Evolutionary conservation across 1,140 invertebrate genomes (phyloP), one percentile per base, ranked within the genome.

Genomic region (Drosophila willistoni): DNA sequence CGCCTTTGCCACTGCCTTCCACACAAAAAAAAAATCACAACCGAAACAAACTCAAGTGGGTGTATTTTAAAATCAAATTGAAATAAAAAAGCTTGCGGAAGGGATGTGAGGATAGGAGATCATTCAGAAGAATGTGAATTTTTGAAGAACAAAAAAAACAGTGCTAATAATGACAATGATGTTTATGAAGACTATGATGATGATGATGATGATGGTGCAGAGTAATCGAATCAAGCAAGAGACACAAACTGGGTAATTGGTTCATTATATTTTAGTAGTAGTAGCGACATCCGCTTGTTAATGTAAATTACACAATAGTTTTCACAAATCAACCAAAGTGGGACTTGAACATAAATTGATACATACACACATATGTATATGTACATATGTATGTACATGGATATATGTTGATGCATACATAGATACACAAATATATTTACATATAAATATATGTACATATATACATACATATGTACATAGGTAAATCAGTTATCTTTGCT

Each of bases 241-340:
- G 83, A 86, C 79, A 87, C 79, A 86, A 87, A 86, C 83, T 86
- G 83, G 83, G 84, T 87, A 86, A 86, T 86, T 86, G 83, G 79
- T 86, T 86, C 83, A 87, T 87, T 87, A 86, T 86, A 87, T 82
- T 51, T 51, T 51, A 51, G 44, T 51, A 12, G 44, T n/a, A 22
- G 17, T 51, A 83, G 83, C 83, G 79, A 83, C 83, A 89, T 87
- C 83, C 83, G 83, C 79, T 87, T 73, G 83, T 83, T 87, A 87
- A 87, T 87, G 83, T 87, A 89, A 87, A 89, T 87, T 87, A 87
- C 83, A 87, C 83, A 87, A 87, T 87, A 86, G 82, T 85, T 85
- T 87, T 51, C 17, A 51, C 55, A 73, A 78, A 81, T 76, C 54
- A 81, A 68, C 33, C 56, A 59, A 17, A 59, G 44, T 51, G 25